phyloP scores from a whole-genome alignment of 2,888 invertebrate genomes.

The Drosophila anomalipes region DNA sequence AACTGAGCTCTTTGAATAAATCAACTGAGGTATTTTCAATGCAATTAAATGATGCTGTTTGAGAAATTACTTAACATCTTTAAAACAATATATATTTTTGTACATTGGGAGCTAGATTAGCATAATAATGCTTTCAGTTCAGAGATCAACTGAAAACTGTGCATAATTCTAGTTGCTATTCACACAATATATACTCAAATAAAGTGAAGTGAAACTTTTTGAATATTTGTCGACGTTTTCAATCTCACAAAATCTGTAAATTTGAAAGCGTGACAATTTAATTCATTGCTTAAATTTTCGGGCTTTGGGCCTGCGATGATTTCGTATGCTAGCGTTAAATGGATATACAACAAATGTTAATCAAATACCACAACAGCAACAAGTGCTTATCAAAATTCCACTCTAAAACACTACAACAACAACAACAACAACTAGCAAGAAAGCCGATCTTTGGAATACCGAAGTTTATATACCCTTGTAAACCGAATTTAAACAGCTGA shows the following conservation, averaged over 20 bases:
- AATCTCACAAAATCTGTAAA: constrained; percentile 7
- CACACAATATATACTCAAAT: neutral
- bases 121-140: neutral
- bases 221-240: neutral
- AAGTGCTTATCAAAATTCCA: constrained; percentile 19
- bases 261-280: constrained; percentile 43
- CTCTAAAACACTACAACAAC: neutral
- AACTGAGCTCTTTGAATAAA: neutral
- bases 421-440: neutral
- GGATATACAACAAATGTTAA: constrained; percentile 27
- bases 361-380: constrained; percentile 22
- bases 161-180: neutral
- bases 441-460: neutral
- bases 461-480: neutral
- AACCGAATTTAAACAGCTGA: neutral
- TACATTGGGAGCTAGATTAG: neutral
- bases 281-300: constrained; percentile 30
- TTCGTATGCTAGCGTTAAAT: constrained; percentile 42
- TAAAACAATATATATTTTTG: neutral
- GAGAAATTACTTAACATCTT: neutral
- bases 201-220: constrained; percentile 6
- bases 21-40: neutral
- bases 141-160: neutral
- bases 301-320: neutral
- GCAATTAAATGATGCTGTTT: neutral